Evolutionary conservation across 2,797 vertebrate species (phyloP).

Genomic region (Pelobates cultripes): DNA sequence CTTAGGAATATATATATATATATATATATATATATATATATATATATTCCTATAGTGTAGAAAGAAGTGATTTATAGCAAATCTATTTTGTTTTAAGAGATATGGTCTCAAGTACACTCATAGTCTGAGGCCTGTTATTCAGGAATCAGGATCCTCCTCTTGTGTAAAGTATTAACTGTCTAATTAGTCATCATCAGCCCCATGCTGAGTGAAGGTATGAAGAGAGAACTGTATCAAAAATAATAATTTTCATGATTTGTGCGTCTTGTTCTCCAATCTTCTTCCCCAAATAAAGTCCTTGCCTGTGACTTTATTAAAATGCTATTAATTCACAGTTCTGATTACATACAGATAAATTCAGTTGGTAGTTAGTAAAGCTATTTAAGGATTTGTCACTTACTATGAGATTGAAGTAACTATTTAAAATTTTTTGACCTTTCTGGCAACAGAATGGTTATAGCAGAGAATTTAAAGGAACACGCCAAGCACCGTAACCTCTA

Average conservation of each 20-base stretch:
- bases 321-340: background rate
- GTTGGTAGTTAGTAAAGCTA: background rate
- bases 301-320: constrained; percentile 2
- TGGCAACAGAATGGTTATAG: too few species aligned
- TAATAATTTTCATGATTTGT: constrained; percentile 4
- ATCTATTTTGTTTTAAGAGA: constrained; percentile 5
- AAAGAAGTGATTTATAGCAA: background rate
- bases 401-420: background rate
- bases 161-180: constrained; percentile 31
- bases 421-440: too few species aligned
- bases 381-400: background rate
- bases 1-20: constrained; percentile 58
- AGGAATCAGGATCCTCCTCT: constrained; percentile 45
- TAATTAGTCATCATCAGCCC: constrained; percentile 53
- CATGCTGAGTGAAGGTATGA: constrained; percentile 39
- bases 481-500: too few species aligned
- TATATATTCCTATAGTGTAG: constrained; percentile 69
- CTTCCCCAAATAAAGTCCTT: background rate
- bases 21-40: constrained; percentile 60
- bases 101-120: constrained; percentile 37
- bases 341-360: background rate
- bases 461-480: too few species aligned
- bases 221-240: constrained; percentile 20
- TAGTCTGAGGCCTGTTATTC: constrained; percentile 21
- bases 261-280: background rate